Evolutionary conservation across 2,888 invertebrate species (phyloP), one percentile per base, ranked within the genome.

Genomic region (Stenotaenia linearis): DNA sequence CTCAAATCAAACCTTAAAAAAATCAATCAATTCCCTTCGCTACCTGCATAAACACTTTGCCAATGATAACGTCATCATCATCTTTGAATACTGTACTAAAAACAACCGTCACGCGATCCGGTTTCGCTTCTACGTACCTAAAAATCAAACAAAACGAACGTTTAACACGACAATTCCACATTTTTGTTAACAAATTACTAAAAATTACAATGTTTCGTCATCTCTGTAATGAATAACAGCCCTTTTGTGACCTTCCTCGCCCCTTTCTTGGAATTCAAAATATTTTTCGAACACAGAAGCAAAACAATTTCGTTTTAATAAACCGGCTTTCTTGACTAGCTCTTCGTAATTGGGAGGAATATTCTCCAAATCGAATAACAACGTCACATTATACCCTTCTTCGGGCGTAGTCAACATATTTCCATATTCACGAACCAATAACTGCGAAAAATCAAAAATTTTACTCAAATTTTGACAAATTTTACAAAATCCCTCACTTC

Each of bases 201-300:
- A 18, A 40, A 21, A 25, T 91, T 87, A 98, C 97, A 99, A 90
- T 79, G 98, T 98, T 89, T 99, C 99, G 89, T 99, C 97, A 87
- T 96, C 97, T 84, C 99, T 91, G 87, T 98, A 99, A 88, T 98
- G 95, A 86, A 99, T 98, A 82, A 99, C 97, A 80, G 99, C 99
- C 84, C 96, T 90, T 87, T 96, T 94, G 84, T 96, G 94, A 32
- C 93, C 93, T 84, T 94, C 92, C 85, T 94, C 92, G 0, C 96
- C 97, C 83, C 93, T 91, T 86, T 97, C 96, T 89, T 99, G 98
- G 87, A 95, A 95, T 86, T 97, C 93, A 88, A 99, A 99, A 89
- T 99, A 99, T 86, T 98, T 98, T 87, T 99, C 98, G 88, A 99
- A 99, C 81, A 99, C 98, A 18, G 98, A 97, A 75, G 98, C 98